Evolutionary conservation across 2,113 vertebrate genomes (phyloP).

Genomic region (Microtus pennsylvanicus): DNA sequence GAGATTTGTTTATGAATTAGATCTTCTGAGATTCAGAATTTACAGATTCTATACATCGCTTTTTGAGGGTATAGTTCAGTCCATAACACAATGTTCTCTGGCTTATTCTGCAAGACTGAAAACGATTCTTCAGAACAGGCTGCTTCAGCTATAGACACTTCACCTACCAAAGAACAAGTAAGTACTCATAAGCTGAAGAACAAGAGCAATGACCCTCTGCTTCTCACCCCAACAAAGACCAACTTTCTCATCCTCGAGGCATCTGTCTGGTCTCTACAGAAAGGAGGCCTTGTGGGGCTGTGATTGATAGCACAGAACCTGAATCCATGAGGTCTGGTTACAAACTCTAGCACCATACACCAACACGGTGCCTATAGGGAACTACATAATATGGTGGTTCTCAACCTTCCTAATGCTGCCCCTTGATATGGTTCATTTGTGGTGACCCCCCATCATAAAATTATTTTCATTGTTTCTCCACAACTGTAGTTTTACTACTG

Average conservation of each 20-base stretch:
- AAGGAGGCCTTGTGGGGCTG: rapidly evolving
- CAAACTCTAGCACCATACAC: not conserved
- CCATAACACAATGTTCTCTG: not conserved
- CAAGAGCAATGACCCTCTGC: not conserved
- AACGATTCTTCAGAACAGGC: not conserved
- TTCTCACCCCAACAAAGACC: not conserved
- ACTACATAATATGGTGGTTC: not conserved
- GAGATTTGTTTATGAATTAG: not conserved
- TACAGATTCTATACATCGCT: not conserved
- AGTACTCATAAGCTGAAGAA: not conserved
- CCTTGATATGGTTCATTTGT: not conserved
- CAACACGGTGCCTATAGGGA: not conserved
- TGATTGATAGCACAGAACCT: not conserved
- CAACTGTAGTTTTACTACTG: not conserved
- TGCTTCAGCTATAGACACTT: not conserved
- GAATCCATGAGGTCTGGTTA: not conserved
- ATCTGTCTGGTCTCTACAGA: not conserved
- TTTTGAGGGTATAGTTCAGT: not conserved
- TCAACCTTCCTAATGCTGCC: not conserved
- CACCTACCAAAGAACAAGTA: not conserved
- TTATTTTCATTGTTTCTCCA: not conserved
- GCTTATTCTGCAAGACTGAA: not conserved
- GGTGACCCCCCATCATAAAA: not conserved
- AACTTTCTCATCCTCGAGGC: not conserved
- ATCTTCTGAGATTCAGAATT: not conserved